A percentile compares a stretch with the other conserved stretches of the same genome.
phyloP scores from a whole-genome alignment of 2,888 invertebrate species.

The Xanthorhoe spadicearia region DNA sequence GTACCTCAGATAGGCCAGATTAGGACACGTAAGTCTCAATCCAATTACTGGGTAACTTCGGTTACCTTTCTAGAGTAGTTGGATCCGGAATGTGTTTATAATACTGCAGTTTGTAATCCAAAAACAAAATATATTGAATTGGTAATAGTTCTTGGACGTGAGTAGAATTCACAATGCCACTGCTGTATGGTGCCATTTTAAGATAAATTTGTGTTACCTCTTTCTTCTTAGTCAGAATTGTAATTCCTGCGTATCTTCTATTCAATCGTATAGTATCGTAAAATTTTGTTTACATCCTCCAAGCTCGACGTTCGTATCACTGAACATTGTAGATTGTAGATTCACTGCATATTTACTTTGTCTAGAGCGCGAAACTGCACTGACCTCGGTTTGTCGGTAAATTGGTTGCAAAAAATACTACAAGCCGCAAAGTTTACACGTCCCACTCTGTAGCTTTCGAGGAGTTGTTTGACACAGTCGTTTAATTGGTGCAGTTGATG shows the following conservation, averaged over 20 bases:
- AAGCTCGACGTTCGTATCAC: conserved; percentile 27
- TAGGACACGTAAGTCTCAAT: conserved; percentile 33
- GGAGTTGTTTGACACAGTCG: conserved; percentile 42
- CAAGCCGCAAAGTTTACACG: conserved; percentile 36
- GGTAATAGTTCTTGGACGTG: conserved; percentile 20
- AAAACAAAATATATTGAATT: conserved; percentile 23
- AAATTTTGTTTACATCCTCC: conserved; percentile 35
- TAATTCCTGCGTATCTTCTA: not conserved
- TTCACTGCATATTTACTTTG: conserved; percentile 32
- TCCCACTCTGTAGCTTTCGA: conserved; percentile 37
- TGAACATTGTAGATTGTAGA: conserved; percentile 28
- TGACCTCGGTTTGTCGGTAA: conserved; percentile 31
- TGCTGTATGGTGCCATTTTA: not conserved
- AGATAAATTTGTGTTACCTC: not conserved
- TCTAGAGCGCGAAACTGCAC: conserved; percentile 30
- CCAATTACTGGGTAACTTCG: conserved; percentile 29
- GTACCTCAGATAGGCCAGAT: conserved; percentile 27
- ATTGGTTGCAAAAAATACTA: conserved; percentile 33
- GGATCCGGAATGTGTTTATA: conserved; percentile 25
- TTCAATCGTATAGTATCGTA: conserved; percentile 5
- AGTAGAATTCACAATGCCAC: conserved; percentile 4
- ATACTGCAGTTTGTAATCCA: conserved; percentile 29
- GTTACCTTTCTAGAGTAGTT: conserved; percentile 30
- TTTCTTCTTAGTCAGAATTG: not conserved
- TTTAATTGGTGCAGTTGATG: conserved; percentile 43